Evolutionary conservation across 2,797 vertebrate genomes (phyloP).

Genomic region (Spizella passerina): DNA sequence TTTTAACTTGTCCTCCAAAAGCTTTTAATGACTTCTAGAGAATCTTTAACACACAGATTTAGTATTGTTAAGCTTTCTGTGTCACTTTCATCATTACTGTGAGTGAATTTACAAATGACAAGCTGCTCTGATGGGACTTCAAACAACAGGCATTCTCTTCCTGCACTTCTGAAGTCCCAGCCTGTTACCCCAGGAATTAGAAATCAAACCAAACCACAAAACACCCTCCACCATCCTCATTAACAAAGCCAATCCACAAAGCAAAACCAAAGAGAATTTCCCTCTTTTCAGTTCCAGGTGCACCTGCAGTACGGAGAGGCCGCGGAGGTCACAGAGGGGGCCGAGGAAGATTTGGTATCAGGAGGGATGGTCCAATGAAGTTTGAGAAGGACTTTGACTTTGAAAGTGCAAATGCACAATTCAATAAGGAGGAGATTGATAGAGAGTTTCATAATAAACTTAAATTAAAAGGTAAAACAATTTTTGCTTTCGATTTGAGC

Average conservation of each 20-base stretch:
- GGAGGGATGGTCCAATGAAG: constrained; percentile 93
- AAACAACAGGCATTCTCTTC: background rate
- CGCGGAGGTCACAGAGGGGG: constrained; percentile 89
- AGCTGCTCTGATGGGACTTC: background rate
- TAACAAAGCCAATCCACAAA: background rate
- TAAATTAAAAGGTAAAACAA: constrained; percentile 90
- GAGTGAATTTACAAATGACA: background rate
- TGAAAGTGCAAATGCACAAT: constrained; percentile 96
- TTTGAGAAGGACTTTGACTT: constrained; percentile 99
- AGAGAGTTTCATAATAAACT: constrained; percentile 97
- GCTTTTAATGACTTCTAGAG: background rate
- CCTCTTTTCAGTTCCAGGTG: constrained; percentile 66
- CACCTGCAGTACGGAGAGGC: constrained; percentile 79
- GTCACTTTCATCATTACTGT: background rate
- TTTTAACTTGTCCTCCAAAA: background rate
- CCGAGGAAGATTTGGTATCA: constrained; percentile 87
- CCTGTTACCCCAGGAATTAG: background rate
- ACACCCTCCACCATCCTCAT: background rate
- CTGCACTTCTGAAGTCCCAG: background rate
- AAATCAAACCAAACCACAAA: background rate
- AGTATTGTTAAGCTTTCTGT: background rate
- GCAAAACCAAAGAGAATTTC: background rate
- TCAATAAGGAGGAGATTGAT: constrained; percentile 98
- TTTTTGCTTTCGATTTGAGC: background rate
- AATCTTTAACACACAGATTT: background rate